Percentiles rank a stretch among this genome's conserved stretches.
phyloP scores from a whole-genome alignment of 2,888 invertebrate species.

The Dicycla oo region DNA sequence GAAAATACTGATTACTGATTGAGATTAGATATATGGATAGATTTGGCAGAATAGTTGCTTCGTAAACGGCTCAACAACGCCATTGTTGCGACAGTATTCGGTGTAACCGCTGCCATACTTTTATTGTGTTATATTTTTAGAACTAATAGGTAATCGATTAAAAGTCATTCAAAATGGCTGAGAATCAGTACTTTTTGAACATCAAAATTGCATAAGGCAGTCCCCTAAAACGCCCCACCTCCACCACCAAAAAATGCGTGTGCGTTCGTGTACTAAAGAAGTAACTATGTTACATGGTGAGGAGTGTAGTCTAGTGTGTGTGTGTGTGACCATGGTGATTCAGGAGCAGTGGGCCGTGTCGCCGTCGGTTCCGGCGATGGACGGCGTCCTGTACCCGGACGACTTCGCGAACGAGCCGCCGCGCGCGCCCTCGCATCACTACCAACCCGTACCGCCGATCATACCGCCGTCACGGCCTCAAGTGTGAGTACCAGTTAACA shows the following conservation, averaged over 20 bases:
- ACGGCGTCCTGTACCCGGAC: constrained; percentile 91
- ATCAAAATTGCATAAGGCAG: neutral
- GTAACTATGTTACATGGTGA: constrained; percentile 31
- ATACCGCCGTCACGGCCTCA: constrained; percentile 83
- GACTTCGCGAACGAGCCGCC: constrained; percentile 91
- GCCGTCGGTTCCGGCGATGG: constrained; percentile 85
- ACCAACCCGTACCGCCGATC: constrained; percentile 82
- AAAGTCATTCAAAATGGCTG: neutral
- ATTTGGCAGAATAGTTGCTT: constrained; percentile 6
- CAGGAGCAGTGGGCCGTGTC: constrained; percentile 85
- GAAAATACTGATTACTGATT: too few species aligned
- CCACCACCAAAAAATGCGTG: constrained; percentile 14
- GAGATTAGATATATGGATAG: constrained; percentile 40
- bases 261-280: constrained; percentile 3
- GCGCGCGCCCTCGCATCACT: constrained; percentile 84
- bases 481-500: constrained; percentile 65
- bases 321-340: constrained; percentile 25
- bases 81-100: constrained; percentile 21
- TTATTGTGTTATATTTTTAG: neutral
- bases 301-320: constrained; percentile 35
- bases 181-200: neutral
- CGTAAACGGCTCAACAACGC: neutral
- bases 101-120: neutral
- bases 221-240: neutral
- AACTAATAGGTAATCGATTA: neutral